These are phyloP conservation scores for Elymnias hypermnestra DNA, from an alignment of 1,140 invertebrate species.

Conservation along the genomic window DNA sequence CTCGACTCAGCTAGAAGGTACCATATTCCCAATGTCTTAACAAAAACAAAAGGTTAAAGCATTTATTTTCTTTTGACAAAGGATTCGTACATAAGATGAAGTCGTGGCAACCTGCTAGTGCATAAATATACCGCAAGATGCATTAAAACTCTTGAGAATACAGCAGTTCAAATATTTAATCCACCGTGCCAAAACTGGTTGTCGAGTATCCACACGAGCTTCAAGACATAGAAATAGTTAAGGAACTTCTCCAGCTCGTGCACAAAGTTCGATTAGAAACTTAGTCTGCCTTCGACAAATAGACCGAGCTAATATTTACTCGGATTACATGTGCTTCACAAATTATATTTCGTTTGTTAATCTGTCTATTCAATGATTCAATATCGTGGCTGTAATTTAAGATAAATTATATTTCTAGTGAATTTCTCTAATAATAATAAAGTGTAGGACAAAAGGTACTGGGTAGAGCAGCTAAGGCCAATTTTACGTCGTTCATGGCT, in stretches of 20 bases:
- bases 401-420: no score
- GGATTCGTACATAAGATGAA: not conserved
- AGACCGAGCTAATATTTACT: slow-evolving; percentile 26
- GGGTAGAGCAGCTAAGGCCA: no score
- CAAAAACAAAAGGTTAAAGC: no score
- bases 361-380: no score
- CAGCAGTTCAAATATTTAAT: slow-evolving; percentile 14
- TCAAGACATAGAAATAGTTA: slow-evolving; percentile 24
- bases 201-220: slow-evolving; percentile 17
- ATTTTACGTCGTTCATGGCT: no score
- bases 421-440: no score
- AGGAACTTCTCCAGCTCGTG: slow-evolving; percentile 17
- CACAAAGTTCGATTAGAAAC: slow-evolving; percentile 27
- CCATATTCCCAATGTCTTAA: no score
- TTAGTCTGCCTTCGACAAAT: slow-evolving; percentile 24
- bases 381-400: no score
- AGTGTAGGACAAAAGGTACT: no score
- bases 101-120: not conserved
- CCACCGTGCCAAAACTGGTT: slow-evolving; percentile 5
- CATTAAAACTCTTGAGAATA: slow-evolving; percentile 2
- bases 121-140: not conserved
- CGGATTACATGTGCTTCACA: not conserved
- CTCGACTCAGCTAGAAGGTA: no score
- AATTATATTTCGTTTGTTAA: slow-evolving; percentile 1
- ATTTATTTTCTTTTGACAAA: no score